phyloP scores from a whole-genome alignment of 2,888 invertebrate genomes.

The Dorcus parallelipipedus region DNA sequence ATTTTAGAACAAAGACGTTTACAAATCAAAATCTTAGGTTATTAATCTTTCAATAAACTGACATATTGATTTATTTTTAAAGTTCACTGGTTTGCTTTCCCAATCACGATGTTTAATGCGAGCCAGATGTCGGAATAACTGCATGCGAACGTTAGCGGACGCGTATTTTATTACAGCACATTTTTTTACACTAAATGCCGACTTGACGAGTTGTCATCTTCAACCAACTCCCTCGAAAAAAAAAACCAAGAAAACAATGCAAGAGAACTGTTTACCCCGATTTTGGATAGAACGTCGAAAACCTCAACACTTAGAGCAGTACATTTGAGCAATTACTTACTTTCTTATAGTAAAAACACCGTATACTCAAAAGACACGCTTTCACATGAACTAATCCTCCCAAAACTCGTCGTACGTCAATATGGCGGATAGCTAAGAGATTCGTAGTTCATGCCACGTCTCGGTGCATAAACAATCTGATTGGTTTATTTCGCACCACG shows the following conservation, averaged over 20 bases:
- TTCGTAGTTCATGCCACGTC: conserved; percentile 77
- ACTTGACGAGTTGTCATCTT: conserved; percentile 56
- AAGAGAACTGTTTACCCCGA: conserved; percentile 18
- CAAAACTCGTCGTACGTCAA: conserved; percentile 73
- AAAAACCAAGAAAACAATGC: conserved; percentile 34
- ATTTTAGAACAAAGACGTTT: conserved; percentile 41
- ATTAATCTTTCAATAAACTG: conserved; percentile 41
- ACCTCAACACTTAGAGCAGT: neutral
- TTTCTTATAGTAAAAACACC: conserved; percentile 53
- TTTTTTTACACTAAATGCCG: conserved; percentile 39
- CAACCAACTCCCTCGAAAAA: conserved; percentile 55
- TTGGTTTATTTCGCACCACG: conserved; percentile 35
- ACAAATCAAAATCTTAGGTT: conserved; percentile 30
- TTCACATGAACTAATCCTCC: conserved; percentile 68
- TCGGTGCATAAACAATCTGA: conserved; percentile 48
- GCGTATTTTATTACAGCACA: too few relatives aligned
- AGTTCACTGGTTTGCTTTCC: conserved; percentile 5
- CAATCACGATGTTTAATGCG: too few relatives aligned
- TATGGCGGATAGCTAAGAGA: conserved; percentile 79
- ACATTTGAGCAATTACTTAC: conserved; percentile 45
- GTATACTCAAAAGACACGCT: conserved; percentile 53
- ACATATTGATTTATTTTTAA: conserved; percentile 43
- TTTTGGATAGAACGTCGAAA: neutral
- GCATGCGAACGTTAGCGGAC: too few relatives aligned
- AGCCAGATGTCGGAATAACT: too few relatives aligned